phyloP scores from a whole-genome alignment of 1,140 invertebrate genomes.

The Rhysida immarginata region DNA sequence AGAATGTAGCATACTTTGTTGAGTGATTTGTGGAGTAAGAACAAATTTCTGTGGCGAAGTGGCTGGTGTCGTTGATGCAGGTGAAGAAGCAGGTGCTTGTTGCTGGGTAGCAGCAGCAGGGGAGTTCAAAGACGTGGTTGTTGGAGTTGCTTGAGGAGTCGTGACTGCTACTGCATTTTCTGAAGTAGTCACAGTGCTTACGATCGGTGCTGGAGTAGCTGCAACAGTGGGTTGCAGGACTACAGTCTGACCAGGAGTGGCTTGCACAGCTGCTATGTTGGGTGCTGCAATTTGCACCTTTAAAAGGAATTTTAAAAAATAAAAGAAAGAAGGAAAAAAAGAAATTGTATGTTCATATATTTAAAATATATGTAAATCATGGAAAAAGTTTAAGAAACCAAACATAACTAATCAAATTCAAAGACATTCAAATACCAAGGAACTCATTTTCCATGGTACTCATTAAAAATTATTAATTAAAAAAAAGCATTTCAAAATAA shows the following conservation, averaged over 20 bases:
- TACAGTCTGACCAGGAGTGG: conserved; percentile 16
- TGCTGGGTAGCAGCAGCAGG: neutral
- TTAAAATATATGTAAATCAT: neutral
- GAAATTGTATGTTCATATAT: too few species aligned
- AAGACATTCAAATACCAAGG: too few species aligned
- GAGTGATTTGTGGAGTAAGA: conserved; percentile 71
- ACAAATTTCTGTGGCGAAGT: conserved; percentile 48
- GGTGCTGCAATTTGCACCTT: neutral
- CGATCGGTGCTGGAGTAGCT: conserved; percentile 1
- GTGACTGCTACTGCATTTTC: neutral
- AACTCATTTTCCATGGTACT: too few species aligned
- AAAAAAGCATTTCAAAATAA: too few species aligned
- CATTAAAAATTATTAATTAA: too few species aligned
- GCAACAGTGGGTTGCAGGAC: conserved; percentile 21
- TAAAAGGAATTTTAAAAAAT: too few species aligned
- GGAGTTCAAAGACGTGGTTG: neutral
- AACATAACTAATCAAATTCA: too few species aligned
- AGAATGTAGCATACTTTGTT: conserved; percentile 58
- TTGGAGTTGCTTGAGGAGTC: conserved; percentile 25
- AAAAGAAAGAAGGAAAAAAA: too few species aligned
- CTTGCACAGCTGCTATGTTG: conserved; percentile 16
- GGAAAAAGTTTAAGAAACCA: too few species aligned
- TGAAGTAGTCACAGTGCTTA: neutral
- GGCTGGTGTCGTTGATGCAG: conserved; percentile 5
- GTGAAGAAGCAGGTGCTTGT: neutral